phyloP scores from a whole-genome alignment of 2,797 vertebrate genomes.

The Syngnathus acus region DNA sequence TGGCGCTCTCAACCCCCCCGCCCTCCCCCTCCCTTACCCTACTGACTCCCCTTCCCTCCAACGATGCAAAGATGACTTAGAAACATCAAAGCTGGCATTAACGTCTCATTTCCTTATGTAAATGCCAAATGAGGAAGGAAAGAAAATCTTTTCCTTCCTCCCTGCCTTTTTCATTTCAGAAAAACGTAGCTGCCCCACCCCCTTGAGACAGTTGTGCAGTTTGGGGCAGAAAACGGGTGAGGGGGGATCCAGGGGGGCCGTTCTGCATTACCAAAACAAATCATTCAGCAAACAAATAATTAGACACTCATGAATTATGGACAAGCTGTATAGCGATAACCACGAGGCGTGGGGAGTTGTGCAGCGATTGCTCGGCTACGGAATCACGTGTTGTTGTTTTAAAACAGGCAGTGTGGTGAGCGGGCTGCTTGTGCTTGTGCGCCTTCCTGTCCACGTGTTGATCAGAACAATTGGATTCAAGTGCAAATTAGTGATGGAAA shows the following conservation, averaged over 20 bases:
- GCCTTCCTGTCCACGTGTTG: constrained; percentile 23
- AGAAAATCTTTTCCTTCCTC: constrained; percentile 30
- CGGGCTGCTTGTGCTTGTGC: constrained; percentile 8
- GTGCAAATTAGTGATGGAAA: constrained; percentile 30
- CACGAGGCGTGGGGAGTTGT: constrained; percentile 47
- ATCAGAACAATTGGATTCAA: constrained; percentile 22
- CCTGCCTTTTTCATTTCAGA: constrained; percentile 55
- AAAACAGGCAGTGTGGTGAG: constrained; percentile 21
- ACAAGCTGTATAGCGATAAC: constrained; percentile 59
- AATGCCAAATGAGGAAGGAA: constrained; percentile 39
- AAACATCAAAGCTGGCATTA: constrained; percentile 61
- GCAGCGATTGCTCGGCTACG: constrained; percentile 49
- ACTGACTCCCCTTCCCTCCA: constrained; percentile 33
- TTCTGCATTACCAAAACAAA: constrained; percentile 72
- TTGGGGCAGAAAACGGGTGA: constrained; percentile 51
- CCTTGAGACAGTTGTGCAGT: constrained; percentile 56
- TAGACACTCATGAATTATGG: constrained; percentile 74
- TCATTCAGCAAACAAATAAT: constrained; percentile 74
- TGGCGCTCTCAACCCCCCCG: constrained; percentile 26
- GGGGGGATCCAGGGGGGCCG: constrained; percentile 56
- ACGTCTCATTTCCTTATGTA: constrained; percentile 56
- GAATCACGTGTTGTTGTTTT: constrained; percentile 34
- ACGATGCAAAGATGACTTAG: constrained; percentile 42
- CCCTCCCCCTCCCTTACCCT: constrained; percentile 23
- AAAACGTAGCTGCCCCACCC: constrained; percentile 56